Percentiles rank a stretch among this genome's conserved stretches.
Conservation (phyloP, 1,140 invertebrate species). For the Diuraphis noxia region DNA sequence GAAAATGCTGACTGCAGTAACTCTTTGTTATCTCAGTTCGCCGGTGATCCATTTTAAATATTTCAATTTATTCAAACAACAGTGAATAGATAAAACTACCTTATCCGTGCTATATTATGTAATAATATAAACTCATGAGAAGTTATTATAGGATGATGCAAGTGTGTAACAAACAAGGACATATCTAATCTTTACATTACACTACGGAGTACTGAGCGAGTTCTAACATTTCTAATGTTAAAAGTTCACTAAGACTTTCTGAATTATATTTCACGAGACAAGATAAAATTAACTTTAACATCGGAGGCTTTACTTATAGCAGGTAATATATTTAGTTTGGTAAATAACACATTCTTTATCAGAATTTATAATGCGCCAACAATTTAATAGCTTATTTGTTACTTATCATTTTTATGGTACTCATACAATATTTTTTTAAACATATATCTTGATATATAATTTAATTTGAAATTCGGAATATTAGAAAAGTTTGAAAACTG, state of each 20-base stretch:
- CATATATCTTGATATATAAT: not conserved
- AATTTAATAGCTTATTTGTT: not conserved
- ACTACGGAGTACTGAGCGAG: not conserved
- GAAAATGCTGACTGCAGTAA: not conserved
- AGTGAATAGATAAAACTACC: conserved; percentile 6
- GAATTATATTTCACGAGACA: not conserved
- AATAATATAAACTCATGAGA: not conserved
- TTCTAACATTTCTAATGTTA: conserved; percentile 15
- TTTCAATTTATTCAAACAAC: conserved; percentile 34
- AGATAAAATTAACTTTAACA: conserved; percentile 27
- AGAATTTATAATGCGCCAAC: conserved; percentile 5
- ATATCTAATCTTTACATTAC: conserved; percentile 17
- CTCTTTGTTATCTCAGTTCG: not conserved
- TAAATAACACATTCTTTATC: not conserved
- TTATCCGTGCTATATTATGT: not conserved
- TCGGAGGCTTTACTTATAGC: not conserved
- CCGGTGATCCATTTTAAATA: not conserved
- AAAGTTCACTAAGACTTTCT: conserved; percentile 37
- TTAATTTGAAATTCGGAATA: not conserved
- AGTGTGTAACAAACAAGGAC: conserved; percentile 4
- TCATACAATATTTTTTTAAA: not conserved
- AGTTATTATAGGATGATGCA: not conserved
- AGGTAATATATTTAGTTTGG: conserved; percentile 11
- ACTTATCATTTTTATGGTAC: conserved; percentile 13
- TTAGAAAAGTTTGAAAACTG: not conserved